Base-by-base conservation (phyloP, 1,140 invertebrate genomes). In the Galendromus occidentalis region DNA sequence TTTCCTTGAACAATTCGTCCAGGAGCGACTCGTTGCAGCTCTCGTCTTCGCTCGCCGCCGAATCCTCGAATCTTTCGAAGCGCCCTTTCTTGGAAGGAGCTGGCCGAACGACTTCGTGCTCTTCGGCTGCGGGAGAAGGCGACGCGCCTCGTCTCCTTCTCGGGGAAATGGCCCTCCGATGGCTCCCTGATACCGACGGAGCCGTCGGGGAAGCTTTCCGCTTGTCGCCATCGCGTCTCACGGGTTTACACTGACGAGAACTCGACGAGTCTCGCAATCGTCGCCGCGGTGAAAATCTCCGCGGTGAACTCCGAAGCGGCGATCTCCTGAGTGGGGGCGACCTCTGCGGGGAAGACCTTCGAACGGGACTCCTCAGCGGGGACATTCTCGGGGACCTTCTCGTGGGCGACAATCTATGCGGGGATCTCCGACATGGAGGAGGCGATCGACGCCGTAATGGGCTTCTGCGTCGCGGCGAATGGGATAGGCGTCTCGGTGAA, bases 11-110 rank as follows among this genome's bases (percentile, higher is more conserved):
- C 6, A 59, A 17, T 25, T 59, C 51, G 9, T 59, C 51, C 5
- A 59, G 20, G 25, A 59, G 51, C n/a, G 51, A 59, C 22, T 59
- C 51, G 25, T 59, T 59, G 51, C 51, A 59, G 25, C 51, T 59
- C 6, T 59, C 51, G 17, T 59, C 51, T 17, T 59, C 51, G 51
- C 14, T 59, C 14, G 25, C 51, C n/a, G 25, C 33, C n/a, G 25
- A 29, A 9, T 59, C 51, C 51, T 59, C 25, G 33, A 59, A 59
- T 9, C 51, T 25, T 22, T 25, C 51, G 22, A 59, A 25, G 6
- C 51, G 51, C n/a, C 33, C 51, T 25, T 25, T 59, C 22, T 59
- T 59, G 17, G 25, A 6, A 6, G 33, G 9, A 4, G 33, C 4
- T 39, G 33, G 33, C 33, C 4, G 4, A 4, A 39, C 33, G 9